Conservation (phyloP, 2,797 vertebrate genomes). For the Phrynocephalus vlangalii region DNA sequence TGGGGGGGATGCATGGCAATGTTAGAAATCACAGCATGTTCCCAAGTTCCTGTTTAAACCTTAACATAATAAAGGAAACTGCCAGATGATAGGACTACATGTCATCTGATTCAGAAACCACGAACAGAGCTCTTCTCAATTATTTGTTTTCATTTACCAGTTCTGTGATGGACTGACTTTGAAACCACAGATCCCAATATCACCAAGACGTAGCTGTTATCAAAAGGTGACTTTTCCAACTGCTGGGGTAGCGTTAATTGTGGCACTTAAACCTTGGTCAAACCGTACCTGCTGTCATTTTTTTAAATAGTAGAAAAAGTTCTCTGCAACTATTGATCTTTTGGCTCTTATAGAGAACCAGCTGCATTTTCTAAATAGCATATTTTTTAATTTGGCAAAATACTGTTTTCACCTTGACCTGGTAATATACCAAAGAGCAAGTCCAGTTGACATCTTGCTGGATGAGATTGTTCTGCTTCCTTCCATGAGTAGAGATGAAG, state of each 20-base stretch:
- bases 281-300: slow-evolving; percentile 44
- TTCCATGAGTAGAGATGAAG: background rate
- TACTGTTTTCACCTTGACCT: slow-evolving; percentile 45
- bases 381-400: slow-evolving; percentile 13
- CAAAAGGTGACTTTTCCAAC: slow-evolving; percentile 1
- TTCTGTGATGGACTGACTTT: slow-evolving; percentile 9
- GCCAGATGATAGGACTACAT: background rate
- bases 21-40: background rate
- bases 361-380: background rate
- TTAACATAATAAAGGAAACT: background rate
- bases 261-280: background rate
- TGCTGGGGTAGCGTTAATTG: slow-evolving; percentile 37
- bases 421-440: slow-evolving; percentile 24
- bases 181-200: slow-evolving; percentile 30
- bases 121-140: slow-evolving; percentile 34
- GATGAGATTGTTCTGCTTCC: slow-evolving; percentile 2
- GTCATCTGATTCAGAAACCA: background rate
- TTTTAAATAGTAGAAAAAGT: slow-evolving; percentile 23
- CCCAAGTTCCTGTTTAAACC: background rate
- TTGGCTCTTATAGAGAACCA: background rate
- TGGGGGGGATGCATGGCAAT: background rate
- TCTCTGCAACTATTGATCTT: slow-evolving; percentile 21
- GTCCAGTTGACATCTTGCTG: background rate
- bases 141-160: slow-evolving; percentile 25
- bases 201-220: slow-evolving; percentile 36